Conservation (phyloP, 2,797 vertebrate genomes). For the Antrozous pallidus region DNA sequence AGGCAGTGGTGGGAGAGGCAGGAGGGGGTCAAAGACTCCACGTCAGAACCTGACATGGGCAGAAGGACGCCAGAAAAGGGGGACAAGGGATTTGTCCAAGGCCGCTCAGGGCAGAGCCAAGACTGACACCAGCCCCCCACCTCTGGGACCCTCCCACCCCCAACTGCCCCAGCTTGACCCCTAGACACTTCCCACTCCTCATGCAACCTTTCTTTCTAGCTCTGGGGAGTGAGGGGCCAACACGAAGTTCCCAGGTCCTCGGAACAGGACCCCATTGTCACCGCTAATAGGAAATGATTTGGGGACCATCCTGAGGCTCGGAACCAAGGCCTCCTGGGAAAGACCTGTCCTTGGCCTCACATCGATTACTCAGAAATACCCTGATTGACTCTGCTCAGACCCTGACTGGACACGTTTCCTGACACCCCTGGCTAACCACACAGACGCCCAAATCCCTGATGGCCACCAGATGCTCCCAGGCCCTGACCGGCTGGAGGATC, state of each 20-base stretch:
- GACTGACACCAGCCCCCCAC: not conserved
- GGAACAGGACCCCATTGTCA: not conserved
- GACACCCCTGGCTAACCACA: conserved; percentile 41
- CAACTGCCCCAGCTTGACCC: not conserved
- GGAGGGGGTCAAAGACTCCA: not conserved
- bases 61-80: not conserved
- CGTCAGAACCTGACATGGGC: not conserved
- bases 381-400: conserved; percentile 71
- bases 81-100: not conserved
- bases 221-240: not conserved
- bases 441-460: conserved; percentile 62
- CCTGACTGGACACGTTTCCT: conserved; percentile 60
- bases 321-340: conserved; percentile 63
- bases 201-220: not conserved
- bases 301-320: conserved; percentile 7
- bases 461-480: conserved; percentile 4
- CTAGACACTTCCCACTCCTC: not conserved
- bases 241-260: not conserved
- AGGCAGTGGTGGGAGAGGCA: not conserved
- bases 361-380: conserved; percentile 68
- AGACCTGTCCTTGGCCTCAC: conserved; percentile 36
- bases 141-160: not conserved
- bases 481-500: not conserved
- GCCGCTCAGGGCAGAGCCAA: not conserved
- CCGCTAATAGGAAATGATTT: not conserved